A percentile compares a stretch with the other conserved stretches of the same genome.
Evolutionary conservation across 2,797 vertebrate genomes (phyloP).

Genomic region (Scolopax rusticola): DNA sequence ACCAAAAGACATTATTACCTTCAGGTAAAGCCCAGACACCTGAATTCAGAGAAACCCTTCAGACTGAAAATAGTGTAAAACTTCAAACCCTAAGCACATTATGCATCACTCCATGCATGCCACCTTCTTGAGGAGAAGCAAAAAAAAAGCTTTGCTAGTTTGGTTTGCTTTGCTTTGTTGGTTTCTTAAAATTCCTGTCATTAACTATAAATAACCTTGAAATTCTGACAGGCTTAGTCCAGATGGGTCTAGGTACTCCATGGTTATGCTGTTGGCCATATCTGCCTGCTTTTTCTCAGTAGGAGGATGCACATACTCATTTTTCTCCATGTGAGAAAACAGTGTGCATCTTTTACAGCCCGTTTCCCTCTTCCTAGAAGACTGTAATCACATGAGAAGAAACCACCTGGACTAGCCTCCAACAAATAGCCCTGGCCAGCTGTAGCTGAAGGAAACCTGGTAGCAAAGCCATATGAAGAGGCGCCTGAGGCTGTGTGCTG

Average conservation of each 20-base stretch:
- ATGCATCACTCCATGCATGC: neutral
- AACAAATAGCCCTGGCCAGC: neutral
- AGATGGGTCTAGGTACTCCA: neutral
- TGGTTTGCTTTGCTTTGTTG: neutral
- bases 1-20: neutral
- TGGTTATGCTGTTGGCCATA: neutral
- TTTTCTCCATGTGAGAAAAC: neutral
- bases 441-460: neutral
- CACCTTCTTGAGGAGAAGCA: neutral
- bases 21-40: neutral
- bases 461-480: neutral
- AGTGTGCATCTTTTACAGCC: neutral
- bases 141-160: neutral
- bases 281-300: neutral
- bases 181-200: neutral
- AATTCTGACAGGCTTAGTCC: neutral
- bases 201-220: neutral
- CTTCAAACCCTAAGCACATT: neutral
- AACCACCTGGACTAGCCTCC: neutral
- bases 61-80: neutral
- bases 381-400: neutral
- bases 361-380: neutral
- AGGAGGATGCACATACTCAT: neutral
- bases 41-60: neutral
- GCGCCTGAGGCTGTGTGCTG: rapidly evolving